Evolutionary conservation across 2,797 vertebrate genomes (phyloP).

Genomic region (Heterohyrax brucei): DNA sequence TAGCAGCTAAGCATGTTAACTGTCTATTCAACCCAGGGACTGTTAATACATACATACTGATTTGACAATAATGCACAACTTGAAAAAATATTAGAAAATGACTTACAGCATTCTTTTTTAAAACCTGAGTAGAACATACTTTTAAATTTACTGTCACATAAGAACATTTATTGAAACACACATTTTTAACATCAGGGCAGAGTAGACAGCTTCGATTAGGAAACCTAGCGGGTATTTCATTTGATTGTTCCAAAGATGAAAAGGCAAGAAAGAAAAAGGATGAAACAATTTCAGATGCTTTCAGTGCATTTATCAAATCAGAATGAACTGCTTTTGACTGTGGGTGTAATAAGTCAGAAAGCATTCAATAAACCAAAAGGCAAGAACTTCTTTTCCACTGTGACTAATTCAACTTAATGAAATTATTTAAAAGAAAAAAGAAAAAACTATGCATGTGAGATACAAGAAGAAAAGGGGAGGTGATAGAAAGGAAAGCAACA

Average conservation of each 20-base stretch:
- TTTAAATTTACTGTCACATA: slow-evolving; percentile 86
- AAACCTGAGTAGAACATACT: slow-evolving; percentile 69
- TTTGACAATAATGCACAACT: slow-evolving; percentile 67
- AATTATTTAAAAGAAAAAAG: slow-evolving; percentile 68
- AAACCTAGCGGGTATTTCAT: slow-evolving; percentile 89
- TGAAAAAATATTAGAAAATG: slow-evolving; percentile 74
- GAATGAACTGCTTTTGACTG: slow-evolving; percentile 89
- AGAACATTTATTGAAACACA: slow-evolving; percentile 86
- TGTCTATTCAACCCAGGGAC: no score
- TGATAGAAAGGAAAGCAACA: slow-evolving; percentile 73
- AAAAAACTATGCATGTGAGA: slow-evolving; percentile 64
- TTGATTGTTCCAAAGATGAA: slow-evolving; percentile 90
- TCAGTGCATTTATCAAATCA: slow-evolving; percentile 88
- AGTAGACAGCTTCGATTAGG: slow-evolving; percentile 89
- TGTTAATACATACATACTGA: slow-evolving; percentile 23
- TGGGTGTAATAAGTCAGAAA: slow-evolving; percentile 87
- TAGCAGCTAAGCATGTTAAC: no score
- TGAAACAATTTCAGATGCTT: slow-evolving; percentile 89
- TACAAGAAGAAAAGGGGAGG: slow-evolving; percentile 76
- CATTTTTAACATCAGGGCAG: slow-evolving; percentile 83
- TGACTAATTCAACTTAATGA: slow-evolving; percentile 88
- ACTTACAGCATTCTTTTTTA: slow-evolving; percentile 70
- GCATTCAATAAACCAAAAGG: slow-evolving; percentile 88
- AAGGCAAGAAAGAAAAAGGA: slow-evolving; percentile 88
- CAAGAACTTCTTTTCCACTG: slow-evolving; percentile 86